Conservation (phyloP, 2,888 invertebrate species). For the Nudaria mundana region DNA sequence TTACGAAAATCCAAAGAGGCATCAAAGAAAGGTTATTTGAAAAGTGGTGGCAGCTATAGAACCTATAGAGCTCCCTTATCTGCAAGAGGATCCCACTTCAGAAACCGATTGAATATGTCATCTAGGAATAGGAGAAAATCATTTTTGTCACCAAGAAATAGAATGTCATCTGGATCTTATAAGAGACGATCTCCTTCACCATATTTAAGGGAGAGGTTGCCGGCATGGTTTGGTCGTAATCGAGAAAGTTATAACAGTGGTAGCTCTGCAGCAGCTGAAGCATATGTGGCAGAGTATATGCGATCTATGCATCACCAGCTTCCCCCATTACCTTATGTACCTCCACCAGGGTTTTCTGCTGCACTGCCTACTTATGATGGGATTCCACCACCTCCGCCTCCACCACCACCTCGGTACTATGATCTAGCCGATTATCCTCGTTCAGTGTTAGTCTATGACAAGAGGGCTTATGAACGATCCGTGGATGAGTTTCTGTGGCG, state of each 20-base stretch:
- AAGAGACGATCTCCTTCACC: constrained; percentile 83
- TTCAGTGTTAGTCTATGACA: constrained; percentile 84
- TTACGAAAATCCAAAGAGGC: constrained; percentile 92
- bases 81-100: constrained; percentile 67
- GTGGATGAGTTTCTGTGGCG: constrained; percentile 93
- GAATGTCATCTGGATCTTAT: constrained; percentile 76
- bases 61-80: constrained; percentile 72
- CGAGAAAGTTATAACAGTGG: constrained; percentile 65
- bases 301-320: constrained; percentile 92
- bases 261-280: constrained; percentile 86
- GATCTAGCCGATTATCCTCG: constrained; percentile 90
- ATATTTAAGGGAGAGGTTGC: constrained; percentile 80
- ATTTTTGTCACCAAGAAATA: constrained; percentile 84
- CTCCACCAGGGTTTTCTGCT: constrained; percentile 79
- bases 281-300: constrained; percentile 94
- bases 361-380: constrained; percentile 81
- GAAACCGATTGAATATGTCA: constrained; percentile 75
- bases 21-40: constrained; percentile 83
- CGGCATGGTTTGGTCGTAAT: constrained; percentile 83
- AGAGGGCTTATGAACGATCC: constrained; percentile 92
- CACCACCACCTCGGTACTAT: constrained; percentile 82
- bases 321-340: constrained; percentile 92
- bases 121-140: constrained; percentile 82
- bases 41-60: constrained; percentile 76
- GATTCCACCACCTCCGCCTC: constrained; percentile 86